phyloP scores from a whole-genome alignment of 2,888 invertebrate genomes.

The Drosophila dives region DNA sequence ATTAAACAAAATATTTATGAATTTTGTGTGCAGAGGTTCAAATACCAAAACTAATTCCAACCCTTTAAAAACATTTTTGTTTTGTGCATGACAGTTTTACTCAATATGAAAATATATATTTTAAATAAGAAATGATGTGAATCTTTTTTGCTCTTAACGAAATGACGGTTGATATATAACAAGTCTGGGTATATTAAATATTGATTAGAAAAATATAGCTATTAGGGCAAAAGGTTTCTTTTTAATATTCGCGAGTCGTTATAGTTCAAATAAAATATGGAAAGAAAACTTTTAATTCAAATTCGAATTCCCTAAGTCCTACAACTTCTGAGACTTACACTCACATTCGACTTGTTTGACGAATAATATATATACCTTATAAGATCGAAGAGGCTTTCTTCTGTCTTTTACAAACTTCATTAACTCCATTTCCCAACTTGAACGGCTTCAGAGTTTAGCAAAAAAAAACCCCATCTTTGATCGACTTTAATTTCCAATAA shows the following conservation, averaged over 20 bases:
- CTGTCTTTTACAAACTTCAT: not conserved
- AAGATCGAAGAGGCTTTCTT: not conserved
- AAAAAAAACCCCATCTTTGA: not conserved
- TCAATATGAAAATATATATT: not conserved
- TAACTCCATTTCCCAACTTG: not conserved
- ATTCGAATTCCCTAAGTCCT: not conserved
- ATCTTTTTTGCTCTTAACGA: not conserved
- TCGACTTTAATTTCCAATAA: not conserved
- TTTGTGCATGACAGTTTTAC: not conserved
- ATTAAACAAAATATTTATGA: not conserved
- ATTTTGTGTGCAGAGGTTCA: not conserved
- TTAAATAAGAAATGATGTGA: not conserved
- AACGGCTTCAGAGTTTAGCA: not conserved
- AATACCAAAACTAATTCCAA: not conserved
- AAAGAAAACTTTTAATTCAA: not conserved
- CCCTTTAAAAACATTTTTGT: not conserved
- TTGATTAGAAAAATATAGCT: not conserved
- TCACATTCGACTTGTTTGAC: too few relatives aligned
- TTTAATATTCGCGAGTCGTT: not conserved
- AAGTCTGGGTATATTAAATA: not conserved
- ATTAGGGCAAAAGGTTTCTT: too few relatives aligned
- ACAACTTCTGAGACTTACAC: too few relatives aligned
- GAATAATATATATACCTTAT: too few relatives aligned
- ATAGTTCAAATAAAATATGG: not conserved
- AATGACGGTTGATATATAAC: not conserved